Base-by-base conservation (phyloP, 2,888 invertebrate species). In the Coecobrya sp. region DNA sequence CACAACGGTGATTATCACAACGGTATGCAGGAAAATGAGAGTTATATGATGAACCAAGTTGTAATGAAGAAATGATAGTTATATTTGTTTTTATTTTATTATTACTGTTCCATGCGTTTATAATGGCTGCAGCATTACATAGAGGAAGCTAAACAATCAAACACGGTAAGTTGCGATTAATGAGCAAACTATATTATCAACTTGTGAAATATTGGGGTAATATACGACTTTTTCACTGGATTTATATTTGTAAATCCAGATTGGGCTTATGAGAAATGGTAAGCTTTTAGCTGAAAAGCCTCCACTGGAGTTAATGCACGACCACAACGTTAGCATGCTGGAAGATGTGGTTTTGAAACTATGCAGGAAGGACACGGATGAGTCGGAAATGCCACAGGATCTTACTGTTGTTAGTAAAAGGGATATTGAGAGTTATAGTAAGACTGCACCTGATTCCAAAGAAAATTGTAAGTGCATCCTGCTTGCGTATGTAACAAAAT, bases 271-370 rank as follows among this genome's bases (percentile, higher is more conserved):
- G 99, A 96, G 99, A 93, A 98, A 98, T 95, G 99, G 99, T 0
- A 97, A 97, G 87, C 96, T 99, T 81, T 96, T 99, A 95, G 99
- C 99, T 0, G 99, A 99, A 96, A 98, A 98, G 96, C 98, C 97
- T 16, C 99, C 99, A 0, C 97, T 97, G 94, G 97, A 97, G 11
- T 92, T 94, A 10, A 96, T 99, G 84, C 96, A 99, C 73, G 97
- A 97, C 73, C 98, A 98, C 96, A 97, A 97, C 95, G 98, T 98
- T 95, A 97, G 97, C 93, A 97, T 98, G 13, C 96, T 99, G 7
- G 99, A 99, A 96, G 98, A 98, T 95, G 98, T 99, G 4, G 99
- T 99, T 96, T 96, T 99, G 91, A 98, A 98, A 96, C 96, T 99
- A 25, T 96, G 96, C 49, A 76, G 89, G 36, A 81, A 27, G 30